Conservation (phyloP, 2,888 invertebrate species). For the Nomada fabriciana region DNA sequence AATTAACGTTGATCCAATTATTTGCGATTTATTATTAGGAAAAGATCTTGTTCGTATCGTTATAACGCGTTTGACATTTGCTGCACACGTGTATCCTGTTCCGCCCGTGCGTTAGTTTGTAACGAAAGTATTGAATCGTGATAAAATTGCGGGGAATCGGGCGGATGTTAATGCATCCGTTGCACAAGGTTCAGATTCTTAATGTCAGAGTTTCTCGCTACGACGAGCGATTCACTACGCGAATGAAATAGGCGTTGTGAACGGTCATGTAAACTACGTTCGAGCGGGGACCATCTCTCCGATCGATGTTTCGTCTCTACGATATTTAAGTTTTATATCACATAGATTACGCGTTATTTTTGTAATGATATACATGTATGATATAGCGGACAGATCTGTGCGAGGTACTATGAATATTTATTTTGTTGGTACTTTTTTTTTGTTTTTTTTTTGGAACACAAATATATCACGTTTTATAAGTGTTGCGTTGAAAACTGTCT, state of each 20-base stretch:
- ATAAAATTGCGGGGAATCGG: slow-evolving; percentile 32
- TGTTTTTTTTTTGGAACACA: slow-evolving; percentile 26
- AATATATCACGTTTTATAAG: slow-evolving; percentile 54
- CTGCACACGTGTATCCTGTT: not conserved
- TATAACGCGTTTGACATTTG: slow-evolving; percentile 19
- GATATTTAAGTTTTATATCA: slow-evolving; percentile 47
- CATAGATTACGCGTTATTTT: slow-evolving; percentile 44
- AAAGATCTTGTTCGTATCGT: not conserved
- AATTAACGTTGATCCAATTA: not conserved
- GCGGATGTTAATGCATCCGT: slow-evolving; percentile 22
- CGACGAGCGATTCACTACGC: slow-evolving; percentile 8
- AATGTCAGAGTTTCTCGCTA: slow-evolving; percentile 30
- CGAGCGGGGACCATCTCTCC: slow-evolving; percentile 8
- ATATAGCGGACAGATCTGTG: slow-evolving; percentile 38
- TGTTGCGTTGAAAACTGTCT: slow-evolving; percentile 34
- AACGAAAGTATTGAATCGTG: slow-evolving; percentile 55
- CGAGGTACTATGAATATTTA: slow-evolving; percentile 49
- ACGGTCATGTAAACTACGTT: not conserved
- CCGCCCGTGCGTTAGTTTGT: slow-evolving; percentile 32
- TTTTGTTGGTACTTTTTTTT: slow-evolving; percentile 25
- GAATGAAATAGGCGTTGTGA: not conserved
- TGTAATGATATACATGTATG: slow-evolving; percentile 18
- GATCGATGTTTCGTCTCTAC: slow-evolving; percentile 1
- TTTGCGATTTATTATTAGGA: no score
- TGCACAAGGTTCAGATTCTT: slow-evolving; percentile 9